Evolutionary conservation across 2,888 invertebrate genomes (phyloP), one percentile per base, ranked within the genome.

Genomic region (Microlaimidae sp.): DNA sequence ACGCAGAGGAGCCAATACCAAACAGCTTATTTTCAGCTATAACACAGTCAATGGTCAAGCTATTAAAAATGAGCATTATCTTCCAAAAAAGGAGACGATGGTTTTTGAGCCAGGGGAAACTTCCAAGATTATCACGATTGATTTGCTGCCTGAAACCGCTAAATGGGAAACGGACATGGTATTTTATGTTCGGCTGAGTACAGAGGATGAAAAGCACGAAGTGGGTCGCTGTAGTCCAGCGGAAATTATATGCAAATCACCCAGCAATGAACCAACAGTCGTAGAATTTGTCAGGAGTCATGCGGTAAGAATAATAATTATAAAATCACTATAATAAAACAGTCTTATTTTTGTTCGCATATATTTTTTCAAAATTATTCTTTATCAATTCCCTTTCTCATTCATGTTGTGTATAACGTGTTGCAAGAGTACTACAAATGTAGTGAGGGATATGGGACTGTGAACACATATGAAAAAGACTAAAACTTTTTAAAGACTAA

Each of bases 81-180:
- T 74, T 28, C 71, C 73, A 17, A 63, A 77, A 47, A 74, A 76
- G 59, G 72, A 76, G 58, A 69, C 74, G 24, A 51, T 79, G 2
- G 70, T 70, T 1, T 78, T 79, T 64, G 71, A 71, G 51, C 70
- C 74, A 3, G 71, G 73, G 26, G 77, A 78, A 59, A 67, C 64
- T 26, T 71, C 75, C 57, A 75, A 76, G 62, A 66, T 71, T 58
- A 61, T 77, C 13, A 66, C 66, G 26, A 69, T 78, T 1, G 74
- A 75, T 57, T 75, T 79, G 55, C 69, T 78, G 7, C 74, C 77
- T 3, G 59, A 60, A 55, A 78, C 78, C 60, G 75, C 76, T 55
- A 75, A 77, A 56, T 79, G 78, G 78, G 77, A 78, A 65, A 77
- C 78, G 0, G 77, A 78, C 63, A 78, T 78, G 65, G 76, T 77